A percentile compares a stretch with the other conserved stretches of the same genome.
Conservation (phyloP, 2,888 invertebrate genomes). For the Trissolcus japonicus region DNA sequence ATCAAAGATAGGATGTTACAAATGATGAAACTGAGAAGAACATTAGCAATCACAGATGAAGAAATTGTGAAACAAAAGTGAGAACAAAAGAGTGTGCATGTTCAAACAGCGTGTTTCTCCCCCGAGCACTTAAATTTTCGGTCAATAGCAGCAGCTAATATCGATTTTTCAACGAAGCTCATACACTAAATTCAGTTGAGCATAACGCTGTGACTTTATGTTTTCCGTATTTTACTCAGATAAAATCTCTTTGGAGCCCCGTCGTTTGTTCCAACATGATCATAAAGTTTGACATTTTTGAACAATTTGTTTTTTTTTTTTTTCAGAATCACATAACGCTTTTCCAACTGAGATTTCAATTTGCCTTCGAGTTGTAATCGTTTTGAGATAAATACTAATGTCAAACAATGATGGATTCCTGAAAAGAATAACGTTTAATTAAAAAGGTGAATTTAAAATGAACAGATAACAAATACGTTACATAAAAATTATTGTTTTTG, state of each 20-base stretch:
- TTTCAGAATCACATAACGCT: not conserved
- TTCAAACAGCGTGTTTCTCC: constrained; percentile 4
- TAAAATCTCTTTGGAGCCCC: too few relatives aligned
- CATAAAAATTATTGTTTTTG: too few relatives aligned
- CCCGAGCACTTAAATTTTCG: constrained; percentile 14
- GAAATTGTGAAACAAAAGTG: too few relatives aligned
- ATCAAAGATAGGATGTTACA: too few relatives aligned
- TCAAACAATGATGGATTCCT: too few relatives aligned
- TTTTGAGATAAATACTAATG: too few relatives aligned
- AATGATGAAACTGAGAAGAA: too few relatives aligned
- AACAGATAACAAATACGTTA: not conserved
- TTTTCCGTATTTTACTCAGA: not conserved
- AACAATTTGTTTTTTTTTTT: not conserved
- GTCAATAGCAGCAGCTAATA: constrained; percentile 21
- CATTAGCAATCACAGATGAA: too few relatives aligned
- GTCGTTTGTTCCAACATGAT: too few relatives aligned
- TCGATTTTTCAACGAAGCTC: constrained; percentile 21
- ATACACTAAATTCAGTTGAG: constrained; percentile 3
- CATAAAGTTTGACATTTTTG: not conserved
- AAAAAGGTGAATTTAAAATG: not conserved
- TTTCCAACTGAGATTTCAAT: constrained; percentile 1
- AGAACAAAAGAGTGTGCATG: not conserved
- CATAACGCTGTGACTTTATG: constrained; percentile 1
- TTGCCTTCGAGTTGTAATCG: not conserved
- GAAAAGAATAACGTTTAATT: constrained; percentile 11